A percentile compares a stretch with the other conserved stretches of the same genome.
These are phyloP conservation scores for Tapirus indicus DNA, from an alignment of 2,797 vertebrate species.

Conservation along the genomic window DNA sequence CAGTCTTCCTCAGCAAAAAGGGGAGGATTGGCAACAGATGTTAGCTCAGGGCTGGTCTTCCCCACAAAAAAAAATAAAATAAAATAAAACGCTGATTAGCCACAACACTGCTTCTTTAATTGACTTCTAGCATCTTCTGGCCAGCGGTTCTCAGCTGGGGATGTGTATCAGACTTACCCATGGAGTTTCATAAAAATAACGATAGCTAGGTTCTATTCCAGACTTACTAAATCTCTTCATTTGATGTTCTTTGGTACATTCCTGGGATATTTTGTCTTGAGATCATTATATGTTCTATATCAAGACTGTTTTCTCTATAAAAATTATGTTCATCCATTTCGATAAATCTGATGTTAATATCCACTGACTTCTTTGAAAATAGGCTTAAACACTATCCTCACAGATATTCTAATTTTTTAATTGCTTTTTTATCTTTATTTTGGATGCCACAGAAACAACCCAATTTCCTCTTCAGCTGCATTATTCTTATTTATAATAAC, in stretches of 20 bases:
- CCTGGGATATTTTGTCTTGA: not conserved
- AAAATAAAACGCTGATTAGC: not conserved
- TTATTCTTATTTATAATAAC: not conserved
- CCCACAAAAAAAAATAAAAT: too few species aligned
- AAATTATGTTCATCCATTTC: not conserved
- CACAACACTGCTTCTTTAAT: not conserved
- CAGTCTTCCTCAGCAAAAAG: too few species aligned
- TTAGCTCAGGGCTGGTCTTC: too few species aligned
- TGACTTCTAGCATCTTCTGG: not conserved
- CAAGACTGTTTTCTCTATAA: not conserved
- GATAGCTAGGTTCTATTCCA: not conserved
- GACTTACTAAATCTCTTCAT: not conserved
- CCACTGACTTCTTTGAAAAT: not conserved
- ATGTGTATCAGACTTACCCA: not conserved
- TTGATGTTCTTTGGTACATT: not conserved
- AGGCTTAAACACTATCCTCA: not conserved
- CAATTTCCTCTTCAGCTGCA: not conserved
- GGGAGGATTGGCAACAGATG: too few species aligned
- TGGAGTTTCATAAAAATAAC: not conserved
- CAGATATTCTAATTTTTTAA: slow-evolving; percentile 39
- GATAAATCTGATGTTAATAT: not conserved
- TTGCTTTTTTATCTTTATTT: slow-evolving; percentile 31
- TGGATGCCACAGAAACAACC: slow-evolving; percentile 11
- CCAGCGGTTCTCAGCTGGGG: not conserved
- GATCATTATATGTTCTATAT: not conserved